Conservation (phyloP, 37 sponge, comb jelly and placozoan species). For the Lycopodina hypogea region DNA sequence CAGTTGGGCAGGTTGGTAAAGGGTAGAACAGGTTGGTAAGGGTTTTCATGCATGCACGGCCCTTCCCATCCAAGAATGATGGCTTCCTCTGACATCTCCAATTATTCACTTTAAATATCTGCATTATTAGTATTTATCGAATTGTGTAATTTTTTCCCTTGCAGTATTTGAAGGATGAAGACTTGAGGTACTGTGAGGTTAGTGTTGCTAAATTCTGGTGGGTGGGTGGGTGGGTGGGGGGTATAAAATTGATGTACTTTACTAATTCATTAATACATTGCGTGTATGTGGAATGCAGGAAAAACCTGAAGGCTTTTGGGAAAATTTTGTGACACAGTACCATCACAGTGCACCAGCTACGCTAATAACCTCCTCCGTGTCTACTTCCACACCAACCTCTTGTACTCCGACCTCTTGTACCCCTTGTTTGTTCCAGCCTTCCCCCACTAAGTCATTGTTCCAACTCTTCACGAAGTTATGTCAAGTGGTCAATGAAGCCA, state of each 20-base stretch:
- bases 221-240: background rate
- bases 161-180: slow-evolving; percentile 52
- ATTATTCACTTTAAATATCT: no score
- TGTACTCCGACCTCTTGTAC: no score
- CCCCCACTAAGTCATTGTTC: slow-evolving; percentile 37
- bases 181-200: slow-evolving; percentile 55
- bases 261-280: no score
- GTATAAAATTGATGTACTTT: background rate
- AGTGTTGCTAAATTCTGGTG: background rate
- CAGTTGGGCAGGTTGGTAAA: slow-evolving; percentile 68
- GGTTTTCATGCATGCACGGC: background rate
- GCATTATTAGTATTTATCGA: no score
- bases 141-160: background rate
- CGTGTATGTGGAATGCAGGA: no score
- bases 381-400: no score
- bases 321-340: slow-evolving; percentile 25
- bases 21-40: background rate
- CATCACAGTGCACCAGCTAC: slow-evolving; percentile 11
- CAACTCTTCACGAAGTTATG: slow-evolving; percentile 53
- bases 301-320: slow-evolving; percentile 23
- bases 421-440: slow-evolving; percentile 41
- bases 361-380: no score
- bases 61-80: background rate
- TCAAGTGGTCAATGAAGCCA: slow-evolving; percentile 26
- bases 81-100: background rate